These are phyloP conservation scores for Spea multiplicata DNA, from an alignment of 2,113 vertebrate genomes.

Conservation along the genomic window DNA sequence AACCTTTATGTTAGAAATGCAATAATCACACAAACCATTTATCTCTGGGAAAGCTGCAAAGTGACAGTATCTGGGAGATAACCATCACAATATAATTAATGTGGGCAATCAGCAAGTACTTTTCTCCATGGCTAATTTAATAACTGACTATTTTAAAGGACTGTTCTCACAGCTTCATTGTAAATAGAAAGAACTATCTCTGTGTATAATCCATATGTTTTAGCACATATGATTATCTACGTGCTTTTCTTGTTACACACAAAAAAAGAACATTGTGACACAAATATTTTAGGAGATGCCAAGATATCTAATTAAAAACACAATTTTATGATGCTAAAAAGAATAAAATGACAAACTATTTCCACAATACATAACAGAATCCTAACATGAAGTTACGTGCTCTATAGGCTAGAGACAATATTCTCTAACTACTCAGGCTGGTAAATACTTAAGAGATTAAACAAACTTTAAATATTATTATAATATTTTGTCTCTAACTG, in stretches of 20 bases:
- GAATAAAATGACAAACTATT: neutral
- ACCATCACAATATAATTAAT: slow-evolving; percentile 35
- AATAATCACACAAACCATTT: slow-evolving; percentile 9
- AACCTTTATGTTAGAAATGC: slow-evolving; percentile 15
- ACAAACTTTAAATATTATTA: too few species aligned
- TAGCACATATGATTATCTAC: slow-evolving; percentile 22
- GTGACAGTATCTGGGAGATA: slow-evolving; percentile 21
- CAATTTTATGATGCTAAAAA: neutral
- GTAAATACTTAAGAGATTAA: too few species aligned
- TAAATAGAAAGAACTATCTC: slow-evolving; percentile 18
- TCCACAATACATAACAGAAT: too few species aligned
- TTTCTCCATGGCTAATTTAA: slow-evolving; percentile 41
- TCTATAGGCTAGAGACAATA: too few species aligned
- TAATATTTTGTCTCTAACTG: too few species aligned
- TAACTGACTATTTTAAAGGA: slow-evolving; percentile 22
- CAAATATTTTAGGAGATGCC: neutral
- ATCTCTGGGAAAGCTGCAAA: neutral
- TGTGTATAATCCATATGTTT: slow-evolving; percentile 22
- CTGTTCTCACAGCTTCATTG: slow-evolving; percentile 14
- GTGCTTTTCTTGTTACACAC: neutral
- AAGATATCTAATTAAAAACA: slow-evolving; percentile 10
- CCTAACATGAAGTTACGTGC: too few species aligned
- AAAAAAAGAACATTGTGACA: neutral
- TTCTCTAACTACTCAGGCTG: too few species aligned
- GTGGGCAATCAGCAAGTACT: slow-evolving; percentile 34